Percentiles rank a stretch among this genome's conserved stretches.
These are phyloP conservation scores for Hipparchia semele DNA, from an alignment of 2,888 invertebrate species.

Conservation along the genomic window DNA sequence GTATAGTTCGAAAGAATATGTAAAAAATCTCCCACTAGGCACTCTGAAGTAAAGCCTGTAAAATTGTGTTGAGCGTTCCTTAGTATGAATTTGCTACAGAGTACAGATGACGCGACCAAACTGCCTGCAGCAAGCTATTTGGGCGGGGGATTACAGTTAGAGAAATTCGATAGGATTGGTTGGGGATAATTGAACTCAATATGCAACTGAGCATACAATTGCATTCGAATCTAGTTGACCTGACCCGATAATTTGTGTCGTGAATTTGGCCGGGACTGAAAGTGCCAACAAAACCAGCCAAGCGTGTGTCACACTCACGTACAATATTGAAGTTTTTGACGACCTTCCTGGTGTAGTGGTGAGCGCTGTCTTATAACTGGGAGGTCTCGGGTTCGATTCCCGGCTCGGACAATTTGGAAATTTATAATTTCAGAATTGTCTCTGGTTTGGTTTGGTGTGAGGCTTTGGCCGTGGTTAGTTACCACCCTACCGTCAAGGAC, in stretches of 20 bases:
- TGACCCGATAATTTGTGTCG: neutral
- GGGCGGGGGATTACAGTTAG: neutral
- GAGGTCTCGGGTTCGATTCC: no score
- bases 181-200: neutral
- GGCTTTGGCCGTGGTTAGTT: no score
- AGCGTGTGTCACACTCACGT: no score
- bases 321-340: neutral
- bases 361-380: no score
- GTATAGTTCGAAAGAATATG: no score
- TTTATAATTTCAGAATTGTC: no score
- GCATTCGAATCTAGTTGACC: slow-evolving; percentile 5
- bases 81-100: neutral
- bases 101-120: neutral
- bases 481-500: no score
- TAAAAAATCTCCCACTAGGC: no score
- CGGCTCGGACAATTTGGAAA: no score
- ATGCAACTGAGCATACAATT: slow-evolving; percentile 7
- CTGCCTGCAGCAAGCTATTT: slow-evolving; percentile 5
- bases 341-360: no score
- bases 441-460: no score
- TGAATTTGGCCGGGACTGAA: neutral
- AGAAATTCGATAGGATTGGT: neutral
- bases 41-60: neutral
- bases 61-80: neutral
- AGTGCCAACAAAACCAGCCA: neutral